These are phyloP conservation scores for Dipodomys ordii DNA, from an alignment of 2,113 vertebrate species.

Conservation along the genomic window DNA sequence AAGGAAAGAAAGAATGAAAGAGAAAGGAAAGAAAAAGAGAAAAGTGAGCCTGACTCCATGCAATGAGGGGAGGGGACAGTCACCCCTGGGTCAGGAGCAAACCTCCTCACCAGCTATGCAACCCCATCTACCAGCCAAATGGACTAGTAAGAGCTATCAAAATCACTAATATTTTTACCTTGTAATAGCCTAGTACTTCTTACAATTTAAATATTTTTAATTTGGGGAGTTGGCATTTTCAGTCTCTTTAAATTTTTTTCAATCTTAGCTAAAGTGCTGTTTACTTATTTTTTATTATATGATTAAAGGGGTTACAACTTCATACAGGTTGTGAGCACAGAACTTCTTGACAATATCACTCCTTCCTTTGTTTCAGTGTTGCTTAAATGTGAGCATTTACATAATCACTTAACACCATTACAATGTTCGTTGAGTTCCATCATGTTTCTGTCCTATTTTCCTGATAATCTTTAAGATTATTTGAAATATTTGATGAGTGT, in stretches of 20 bases:
- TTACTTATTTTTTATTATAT: too few relatives aligned
- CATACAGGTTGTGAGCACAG: too few relatives aligned
- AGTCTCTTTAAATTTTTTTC: not conserved
- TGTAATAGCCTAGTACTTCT: not conserved
- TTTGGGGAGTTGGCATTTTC: not conserved
- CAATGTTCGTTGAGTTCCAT: not conserved
- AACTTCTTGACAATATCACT: too few relatives aligned
- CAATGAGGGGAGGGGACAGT: too few relatives aligned
- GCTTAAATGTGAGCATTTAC: not conserved
- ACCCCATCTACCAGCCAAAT: not conserved
- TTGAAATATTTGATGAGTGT: not conserved
- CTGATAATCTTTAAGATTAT: not conserved
- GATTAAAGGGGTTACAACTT: too few relatives aligned
- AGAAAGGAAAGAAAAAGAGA: too few relatives aligned
- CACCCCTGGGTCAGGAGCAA: too few relatives aligned
- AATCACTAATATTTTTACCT: not conserved
- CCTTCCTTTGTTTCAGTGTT: too few relatives aligned
- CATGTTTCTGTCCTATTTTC: not conserved
- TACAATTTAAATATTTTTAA: not conserved
- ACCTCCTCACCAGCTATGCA: not conserved
- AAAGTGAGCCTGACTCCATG: too few relatives aligned
- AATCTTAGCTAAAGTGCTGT: not conserved
- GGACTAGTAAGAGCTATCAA: not conserved
- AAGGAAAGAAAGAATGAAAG: too few relatives aligned
- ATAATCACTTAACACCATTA: not conserved